A percentile compares a stretch with the other conserved stretches of the same genome.
phyloP scores from a whole-genome alignment of 2,113 vertebrate genomes.

The Gobio gobio region DNA sequence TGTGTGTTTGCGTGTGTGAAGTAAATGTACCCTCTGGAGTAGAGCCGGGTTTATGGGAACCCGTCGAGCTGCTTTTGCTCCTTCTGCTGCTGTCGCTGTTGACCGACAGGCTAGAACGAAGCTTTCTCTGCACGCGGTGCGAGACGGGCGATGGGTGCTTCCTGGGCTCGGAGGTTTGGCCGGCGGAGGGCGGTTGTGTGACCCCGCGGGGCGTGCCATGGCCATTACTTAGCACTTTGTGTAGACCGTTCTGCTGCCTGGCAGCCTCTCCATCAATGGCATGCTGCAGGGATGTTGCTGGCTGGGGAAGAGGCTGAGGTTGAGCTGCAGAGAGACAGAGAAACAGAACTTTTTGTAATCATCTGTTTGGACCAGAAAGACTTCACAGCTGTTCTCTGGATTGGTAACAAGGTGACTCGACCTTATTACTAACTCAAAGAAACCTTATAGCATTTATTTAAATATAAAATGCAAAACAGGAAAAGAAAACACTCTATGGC shows the following conservation, averaged over 20 bases:
- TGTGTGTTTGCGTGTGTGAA: background rate
- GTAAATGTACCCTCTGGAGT: constrained; percentile 89
- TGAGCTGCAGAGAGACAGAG: constrained; percentile 77
- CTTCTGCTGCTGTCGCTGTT: constrained; percentile 88
- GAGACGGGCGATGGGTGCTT: constrained; percentile 85
- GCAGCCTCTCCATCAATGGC: constrained; percentile 74
- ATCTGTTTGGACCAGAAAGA: constrained; percentile 62
- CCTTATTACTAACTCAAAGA: too few species aligned
- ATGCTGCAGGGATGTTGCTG: constrained; percentile 73
- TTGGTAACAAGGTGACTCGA: background rate
- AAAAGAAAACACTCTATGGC: background rate
- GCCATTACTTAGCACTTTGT: constrained; percentile 73
- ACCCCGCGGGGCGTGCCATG: constrained; percentile 39
- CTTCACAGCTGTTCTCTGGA: background rate
- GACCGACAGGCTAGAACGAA: constrained; percentile 93
- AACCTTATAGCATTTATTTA: background rate
- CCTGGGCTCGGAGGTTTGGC: constrained; percentile 67
- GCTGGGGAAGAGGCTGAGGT: constrained; percentile 84
- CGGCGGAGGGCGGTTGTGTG: constrained; percentile 23
- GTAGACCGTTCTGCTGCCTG: constrained; percentile 78
- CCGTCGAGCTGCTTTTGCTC: constrained; percentile 87
- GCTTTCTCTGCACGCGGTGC: constrained; percentile 91
- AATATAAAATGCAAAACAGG: background rate
- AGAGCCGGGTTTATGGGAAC: constrained; percentile 86
- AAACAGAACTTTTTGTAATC: constrained; percentile 61